These are phyloP conservation scores for Paelopatides confundens DNA, from an alignment of 53 echinoderm and acorn worm genomes.

Conservation along the genomic window DNA sequence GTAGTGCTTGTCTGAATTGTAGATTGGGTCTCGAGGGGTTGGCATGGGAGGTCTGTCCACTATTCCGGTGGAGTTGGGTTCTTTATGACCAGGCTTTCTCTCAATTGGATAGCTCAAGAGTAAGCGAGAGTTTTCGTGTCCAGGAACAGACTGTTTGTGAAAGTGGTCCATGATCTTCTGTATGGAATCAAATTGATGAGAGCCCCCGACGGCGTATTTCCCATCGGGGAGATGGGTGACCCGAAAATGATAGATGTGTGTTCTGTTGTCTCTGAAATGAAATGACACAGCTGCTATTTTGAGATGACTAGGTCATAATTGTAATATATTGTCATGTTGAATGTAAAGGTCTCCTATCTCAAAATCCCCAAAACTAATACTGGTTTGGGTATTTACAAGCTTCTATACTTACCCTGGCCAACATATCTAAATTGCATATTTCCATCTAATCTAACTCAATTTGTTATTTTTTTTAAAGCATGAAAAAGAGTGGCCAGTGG, in stretches of 20 bases:
- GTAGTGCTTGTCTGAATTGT: constrained; percentile 63
- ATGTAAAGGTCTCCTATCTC: no score
- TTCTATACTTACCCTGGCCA: no score
- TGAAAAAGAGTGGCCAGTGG: no score
- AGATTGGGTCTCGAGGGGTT: constrained; percentile 52
- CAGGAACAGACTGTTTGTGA: constrained; percentile 16
- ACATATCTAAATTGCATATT: no score
- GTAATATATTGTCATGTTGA: no score
- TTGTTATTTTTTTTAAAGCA: no score
- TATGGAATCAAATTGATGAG: constrained; percentile 13
- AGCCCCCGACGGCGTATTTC: constrained; percentile 16
- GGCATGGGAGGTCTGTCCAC: constrained; percentile 73
- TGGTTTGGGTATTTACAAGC: no score
- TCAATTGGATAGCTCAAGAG: constrained; percentile 24
- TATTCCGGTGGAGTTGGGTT: background rate
- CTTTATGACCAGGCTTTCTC: background rate
- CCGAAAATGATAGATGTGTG: constrained; percentile 39
- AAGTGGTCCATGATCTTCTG: constrained; percentile 28
- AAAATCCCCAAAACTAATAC: no score
- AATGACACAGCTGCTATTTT: background rate
- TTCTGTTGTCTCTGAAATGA: constrained; percentile 24
- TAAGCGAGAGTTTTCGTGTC: constrained; percentile 24
- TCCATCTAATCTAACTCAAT: no score
- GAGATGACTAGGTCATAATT: background rate
- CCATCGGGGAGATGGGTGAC: constrained; percentile 34